Evolutionary conservation across 2,797 vertebrate genomes (phyloP), one percentile per base, ranked within the genome.

Genomic region (Thalassophryne amazonica): DNA sequence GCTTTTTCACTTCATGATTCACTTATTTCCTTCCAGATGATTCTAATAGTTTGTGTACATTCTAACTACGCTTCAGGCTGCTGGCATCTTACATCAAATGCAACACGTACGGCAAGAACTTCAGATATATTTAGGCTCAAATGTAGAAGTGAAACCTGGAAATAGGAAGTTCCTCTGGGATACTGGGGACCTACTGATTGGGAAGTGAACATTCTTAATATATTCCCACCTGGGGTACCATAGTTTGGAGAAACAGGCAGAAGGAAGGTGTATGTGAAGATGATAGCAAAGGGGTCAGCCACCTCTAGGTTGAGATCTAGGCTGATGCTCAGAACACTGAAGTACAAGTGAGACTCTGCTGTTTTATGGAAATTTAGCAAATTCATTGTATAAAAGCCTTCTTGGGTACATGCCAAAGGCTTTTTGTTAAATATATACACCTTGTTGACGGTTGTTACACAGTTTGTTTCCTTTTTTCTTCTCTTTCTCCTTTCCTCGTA

Each of bases 61-160:
- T 52, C 66, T 59, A 39, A 65, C 30, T 63, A 52, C 3, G 50
- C 61, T 80, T 34, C 10, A 33, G 62, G 67, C 62, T 33, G 32
- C 52, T 58, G 70, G 66, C 50, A 64, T 74, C 73, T 76, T 46
- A 50, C 46, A 73, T 64, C 38, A 67, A 51, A 37, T 59, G 39
- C 14, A 17, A 21, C 7, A 39, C 17, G 49, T 43, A 16, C 35
- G 31, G 43, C 4, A 13, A 28, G 1, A 3, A 9, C 13, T 55
- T 29, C 7, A 37, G 39, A 47, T 6, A 11, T 20, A 38, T 35
- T 32, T 8, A 29, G 27, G 27, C 53, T 50, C n/a, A 29, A 64
- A 14, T 7, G 2, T 21, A 4, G 13, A 45, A 31, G 15, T 29
- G 27, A 19, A 23, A 18, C 24, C 6, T 17, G 15, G 43, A 52